phyloP scores from a whole-genome alignment of 2,113 vertebrate genomes.

The Nibea albiflora region DNA sequence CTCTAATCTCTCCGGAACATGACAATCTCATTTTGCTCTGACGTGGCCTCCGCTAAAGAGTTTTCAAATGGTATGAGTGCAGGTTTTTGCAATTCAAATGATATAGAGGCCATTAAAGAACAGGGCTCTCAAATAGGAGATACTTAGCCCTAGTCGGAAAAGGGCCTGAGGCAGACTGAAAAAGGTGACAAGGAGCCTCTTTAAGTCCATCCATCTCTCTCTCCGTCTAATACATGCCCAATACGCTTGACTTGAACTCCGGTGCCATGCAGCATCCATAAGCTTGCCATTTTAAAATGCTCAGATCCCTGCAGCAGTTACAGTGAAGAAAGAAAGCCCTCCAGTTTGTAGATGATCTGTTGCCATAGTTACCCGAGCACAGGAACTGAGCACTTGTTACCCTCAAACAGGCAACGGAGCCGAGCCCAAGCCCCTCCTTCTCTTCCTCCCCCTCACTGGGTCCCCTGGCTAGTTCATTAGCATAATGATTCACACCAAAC shows the following conservation, averaged over 20 bases:
- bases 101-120: conserved; percentile 60
- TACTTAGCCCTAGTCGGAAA: conserved; percentile 52
- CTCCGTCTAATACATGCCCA: conserved; percentile 24
- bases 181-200: conserved; percentile 64
- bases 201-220: conserved; percentile 48
- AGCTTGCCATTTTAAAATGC: conserved; percentile 71
- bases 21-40: conserved; percentile 61
- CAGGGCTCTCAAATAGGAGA: conserved; percentile 50
- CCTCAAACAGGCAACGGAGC: conserved; percentile 70
- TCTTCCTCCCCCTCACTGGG: conserved; percentile 74
- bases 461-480: conserved; percentile 82
- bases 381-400: conserved; percentile 71
- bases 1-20: conserved; percentile 40
- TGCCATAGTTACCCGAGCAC: conserved; percentile 80
- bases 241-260: conserved; percentile 46
- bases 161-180: conserved; percentile 43
- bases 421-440: conserved; percentile 69
- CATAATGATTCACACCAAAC: conserved; percentile 82
- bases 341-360: conserved; percentile 80
- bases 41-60: conserved; percentile 43
- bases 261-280: conserved; percentile 47
- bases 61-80: conserved; percentile 59
- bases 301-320: conserved; percentile 70
- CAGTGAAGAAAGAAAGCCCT: conserved; percentile 72
- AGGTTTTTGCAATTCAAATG: conserved; percentile 76